Evolutionary conservation across 2,113 vertebrate species (phyloP).

Genomic region (Piaya cayana): DNA sequence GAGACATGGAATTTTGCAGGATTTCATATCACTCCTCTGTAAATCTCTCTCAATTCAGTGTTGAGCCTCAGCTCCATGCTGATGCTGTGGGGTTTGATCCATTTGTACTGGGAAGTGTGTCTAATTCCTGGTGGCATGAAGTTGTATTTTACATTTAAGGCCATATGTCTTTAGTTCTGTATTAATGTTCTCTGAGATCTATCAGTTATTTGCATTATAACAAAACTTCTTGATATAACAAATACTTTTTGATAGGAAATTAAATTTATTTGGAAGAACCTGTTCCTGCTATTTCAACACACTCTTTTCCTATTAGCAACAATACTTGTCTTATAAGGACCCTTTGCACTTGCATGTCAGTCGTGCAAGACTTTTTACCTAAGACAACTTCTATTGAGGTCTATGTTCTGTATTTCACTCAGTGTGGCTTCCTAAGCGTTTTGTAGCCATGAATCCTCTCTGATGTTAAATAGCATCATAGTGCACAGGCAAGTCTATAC

Average conservation of each 20-base stretch:
- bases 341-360: neutral
- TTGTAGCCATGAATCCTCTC: neutral
- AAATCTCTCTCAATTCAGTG: neutral
- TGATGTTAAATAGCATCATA: neutral
- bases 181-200: conserved; percentile 4
- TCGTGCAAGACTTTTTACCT: conserved; percentile 1
- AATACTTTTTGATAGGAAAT: neutral
- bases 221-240: no score
- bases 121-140: neutral
- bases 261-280: conserved; percentile 28
- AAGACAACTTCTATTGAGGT: neutral
- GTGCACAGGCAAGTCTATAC: neutral
- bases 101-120: neutral
- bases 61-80: neutral
- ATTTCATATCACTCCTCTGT: neutral
- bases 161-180: neutral
- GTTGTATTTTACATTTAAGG: neutral
- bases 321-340: neutral
- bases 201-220: conserved; percentile 22
- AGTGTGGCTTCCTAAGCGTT: neutral
- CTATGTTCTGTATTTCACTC: neutral
- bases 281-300: conserved; percentile 26
- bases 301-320: neutral
- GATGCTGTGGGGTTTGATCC: neutral
- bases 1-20: neutral